Evolutionary conservation across 1,140 invertebrate species (phyloP).

Genomic region (Drosophila watanabei): DNA sequence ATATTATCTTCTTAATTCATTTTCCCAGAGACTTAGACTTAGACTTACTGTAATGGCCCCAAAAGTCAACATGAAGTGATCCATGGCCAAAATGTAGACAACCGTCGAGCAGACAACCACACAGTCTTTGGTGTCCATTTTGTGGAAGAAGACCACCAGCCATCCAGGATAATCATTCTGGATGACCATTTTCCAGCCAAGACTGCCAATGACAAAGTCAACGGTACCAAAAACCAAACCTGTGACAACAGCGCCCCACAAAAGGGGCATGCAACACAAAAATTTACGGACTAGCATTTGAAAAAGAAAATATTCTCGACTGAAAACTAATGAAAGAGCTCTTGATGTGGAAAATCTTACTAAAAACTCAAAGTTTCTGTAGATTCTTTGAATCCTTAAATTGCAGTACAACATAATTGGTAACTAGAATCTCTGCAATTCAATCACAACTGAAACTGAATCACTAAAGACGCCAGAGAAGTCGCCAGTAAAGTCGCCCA

Average conservation of each 20-base stretch:
- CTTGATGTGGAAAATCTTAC: not conserved
- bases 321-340: not conserved
- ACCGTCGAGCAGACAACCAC: constrained; percentile 3
- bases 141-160: constrained; percentile 17
- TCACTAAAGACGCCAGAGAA: not conserved
- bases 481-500: not conserved
- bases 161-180: constrained; percentile 2
- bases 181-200: constrained; percentile 13
- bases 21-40: fast-evolving
- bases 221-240: constrained; percentile 15
- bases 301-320: not conserved
- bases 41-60: constrained; percentile 19
- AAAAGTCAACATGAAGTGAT: constrained; percentile 20
- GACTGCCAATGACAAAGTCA: constrained; percentile 8
- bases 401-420: not conserved
- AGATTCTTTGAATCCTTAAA: no score
- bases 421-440: not conserved
- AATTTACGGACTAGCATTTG: constrained; percentile 32
- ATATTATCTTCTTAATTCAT: not conserved
- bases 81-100: constrained; percentile 11
- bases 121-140: constrained; percentile 19
- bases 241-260: constrained; percentile 6
- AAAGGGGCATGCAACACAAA: constrained; percentile 25
- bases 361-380: not conserved
- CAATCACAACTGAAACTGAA: not conserved